Conservation (phyloP, 1,140 invertebrate genomes). For the Steinernema feltiae region DNA sequence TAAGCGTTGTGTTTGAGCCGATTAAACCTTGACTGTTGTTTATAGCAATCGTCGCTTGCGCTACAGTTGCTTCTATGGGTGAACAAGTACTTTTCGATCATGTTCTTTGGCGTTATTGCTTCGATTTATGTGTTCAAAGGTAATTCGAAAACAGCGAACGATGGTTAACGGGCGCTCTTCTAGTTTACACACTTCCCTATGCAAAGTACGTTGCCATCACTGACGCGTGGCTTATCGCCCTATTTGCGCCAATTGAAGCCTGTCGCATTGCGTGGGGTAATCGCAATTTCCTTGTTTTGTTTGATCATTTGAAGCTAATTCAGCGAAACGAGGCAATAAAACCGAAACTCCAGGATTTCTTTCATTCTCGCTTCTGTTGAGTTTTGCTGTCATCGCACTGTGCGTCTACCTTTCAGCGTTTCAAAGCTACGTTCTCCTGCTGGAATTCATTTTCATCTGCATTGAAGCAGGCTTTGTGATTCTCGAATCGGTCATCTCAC, state of each 20-base stretch:
- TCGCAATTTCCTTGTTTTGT: background rate
- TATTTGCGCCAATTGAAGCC: background rate
- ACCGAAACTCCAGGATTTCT: background rate
- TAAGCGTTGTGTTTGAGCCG: background rate
- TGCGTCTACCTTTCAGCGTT: background rate
- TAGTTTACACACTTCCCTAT: background rate
- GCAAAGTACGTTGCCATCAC: background rate
- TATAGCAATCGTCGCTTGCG: background rate
- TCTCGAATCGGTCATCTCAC: background rate
- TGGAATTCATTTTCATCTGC: background rate
- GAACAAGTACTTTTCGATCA: background rate
- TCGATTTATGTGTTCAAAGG: background rate
- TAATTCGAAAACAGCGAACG: background rate
- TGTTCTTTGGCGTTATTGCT: background rate
- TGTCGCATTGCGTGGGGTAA: background rate
- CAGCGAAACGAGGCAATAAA: conserved; percentile 1
- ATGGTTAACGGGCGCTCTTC: background rate
- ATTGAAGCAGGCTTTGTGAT: background rate
- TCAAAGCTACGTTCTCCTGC: conserved; percentile 1
- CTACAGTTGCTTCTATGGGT: background rate
- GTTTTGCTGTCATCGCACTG: background rate
- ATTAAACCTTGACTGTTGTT: background rate
- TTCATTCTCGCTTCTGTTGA: background rate
- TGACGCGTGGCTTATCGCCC: background rate
- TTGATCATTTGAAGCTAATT: background rate